A percentile compares a stretch with the other conserved stretches of the same genome.
Conservation (phyloP, 2,797 vertebrate genomes). For the Sebastes itinus region DNA sequence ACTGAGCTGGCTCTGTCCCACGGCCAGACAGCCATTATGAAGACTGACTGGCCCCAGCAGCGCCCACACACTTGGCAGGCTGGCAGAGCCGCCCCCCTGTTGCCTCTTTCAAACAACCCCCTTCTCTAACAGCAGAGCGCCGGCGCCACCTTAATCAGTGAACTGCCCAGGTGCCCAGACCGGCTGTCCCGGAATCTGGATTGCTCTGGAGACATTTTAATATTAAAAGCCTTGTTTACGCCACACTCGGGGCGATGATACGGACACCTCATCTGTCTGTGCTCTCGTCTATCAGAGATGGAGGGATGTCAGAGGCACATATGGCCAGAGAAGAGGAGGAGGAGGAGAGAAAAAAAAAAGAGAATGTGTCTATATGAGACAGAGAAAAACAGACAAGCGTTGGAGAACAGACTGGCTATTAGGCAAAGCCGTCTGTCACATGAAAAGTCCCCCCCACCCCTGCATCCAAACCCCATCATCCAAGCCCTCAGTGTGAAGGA, state of each 20-base stretch:
- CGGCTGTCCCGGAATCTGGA: constrained; percentile 39
- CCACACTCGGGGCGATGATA: constrained; percentile 11
- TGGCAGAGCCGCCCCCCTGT: constrained; percentile 62
- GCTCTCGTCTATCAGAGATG: constrained; percentile 16
- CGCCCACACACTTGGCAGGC: constrained; percentile 73
- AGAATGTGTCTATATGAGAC: constrained; percentile 1
- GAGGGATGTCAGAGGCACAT: constrained; percentile 44
- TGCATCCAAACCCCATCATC: constrained; percentile 59
- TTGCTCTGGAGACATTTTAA: constrained; percentile 39
- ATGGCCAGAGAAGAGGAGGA: constrained; percentile 34
- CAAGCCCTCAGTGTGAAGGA: constrained; percentile 71
- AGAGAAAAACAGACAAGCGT: constrained; percentile 35
- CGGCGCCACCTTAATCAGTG: constrained; percentile 69
- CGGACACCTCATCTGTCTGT: constrained; percentile 9
- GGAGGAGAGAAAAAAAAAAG: constrained; percentile 6
- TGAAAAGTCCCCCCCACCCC: constrained; percentile 43
- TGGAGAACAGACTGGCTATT: constrained; percentile 73
- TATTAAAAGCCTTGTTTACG: constrained; percentile 57
- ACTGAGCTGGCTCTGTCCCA: constrained; percentile 62
- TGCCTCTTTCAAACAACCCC: constrained; percentile 58
- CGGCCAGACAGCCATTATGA: constrained; percentile 70
- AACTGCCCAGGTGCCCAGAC: constrained; percentile 61
- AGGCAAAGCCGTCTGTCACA: constrained; percentile 75
- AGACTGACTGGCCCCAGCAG: constrained; percentile 72
- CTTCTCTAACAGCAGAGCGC: constrained; percentile 47